Conservation (phyloP, 2,888 invertebrate genomes). For the Pristionchus fissidentatus region DNA sequence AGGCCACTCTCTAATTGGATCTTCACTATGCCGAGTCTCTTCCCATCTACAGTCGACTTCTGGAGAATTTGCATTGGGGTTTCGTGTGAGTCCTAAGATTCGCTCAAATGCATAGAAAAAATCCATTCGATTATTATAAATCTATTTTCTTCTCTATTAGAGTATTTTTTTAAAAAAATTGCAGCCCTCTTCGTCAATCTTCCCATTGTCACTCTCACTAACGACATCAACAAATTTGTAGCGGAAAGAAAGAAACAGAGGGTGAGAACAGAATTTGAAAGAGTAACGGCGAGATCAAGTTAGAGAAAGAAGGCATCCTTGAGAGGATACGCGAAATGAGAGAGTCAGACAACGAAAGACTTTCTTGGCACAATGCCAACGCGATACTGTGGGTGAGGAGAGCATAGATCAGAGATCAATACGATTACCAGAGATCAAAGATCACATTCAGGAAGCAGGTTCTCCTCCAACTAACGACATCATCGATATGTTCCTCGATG, state of each 20-base stretch:
- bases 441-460: background rate
- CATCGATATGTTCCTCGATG: slow-evolving; percentile 71
- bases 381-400: too few species aligned
- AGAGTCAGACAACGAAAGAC: too few species aligned
- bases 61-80: background rate
- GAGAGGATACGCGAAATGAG: too few species aligned
- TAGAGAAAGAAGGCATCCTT: too few species aligned
- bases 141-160: too few species aligned
- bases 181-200: background rate
- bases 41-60: background rate
- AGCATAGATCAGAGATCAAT: background rate
- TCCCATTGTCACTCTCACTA: background rate
- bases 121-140: too few species aligned
- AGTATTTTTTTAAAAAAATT: too few species aligned
- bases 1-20: background rate
- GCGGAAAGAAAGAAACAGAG: background rate
- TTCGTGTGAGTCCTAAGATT: background rate
- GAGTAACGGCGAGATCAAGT: too few species aligned
- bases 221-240: background rate
- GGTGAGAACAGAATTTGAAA: too few species aligned
- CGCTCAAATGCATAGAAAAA: too few species aligned
- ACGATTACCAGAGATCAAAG: too few species aligned
- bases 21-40: background rate
- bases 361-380: too few species aligned
- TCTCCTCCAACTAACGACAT: slow-evolving; percentile 59